phyloP scores from a whole-genome alignment of 2,797 vertebrate genomes.

The Adrianichthys oophorus region DNA sequence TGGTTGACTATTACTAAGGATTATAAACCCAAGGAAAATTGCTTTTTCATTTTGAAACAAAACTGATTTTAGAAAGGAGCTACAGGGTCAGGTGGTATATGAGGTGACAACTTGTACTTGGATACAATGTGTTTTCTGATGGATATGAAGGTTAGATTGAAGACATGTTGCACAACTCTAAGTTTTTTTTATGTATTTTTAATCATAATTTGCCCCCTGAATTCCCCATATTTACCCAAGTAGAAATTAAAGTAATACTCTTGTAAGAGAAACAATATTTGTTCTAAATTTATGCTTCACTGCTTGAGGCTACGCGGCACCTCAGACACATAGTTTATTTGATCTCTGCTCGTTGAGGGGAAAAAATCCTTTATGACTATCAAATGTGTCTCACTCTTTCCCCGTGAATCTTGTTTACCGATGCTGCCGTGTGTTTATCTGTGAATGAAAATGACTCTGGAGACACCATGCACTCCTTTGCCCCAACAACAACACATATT shows the following conservation, averaged over 20 bases:
- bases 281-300: slow-evolving; percentile 80
- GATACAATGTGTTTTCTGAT: slow-evolving; percentile 40
- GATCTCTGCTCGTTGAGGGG: slow-evolving; percentile 79
- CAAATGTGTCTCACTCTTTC: slow-evolving; percentile 81
- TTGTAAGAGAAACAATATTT: slow-evolving; percentile 82
- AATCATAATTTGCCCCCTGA: slow-evolving; percentile 45
- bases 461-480: slow-evolving; percentile 72
- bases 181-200: slow-evolving; percentile 19
- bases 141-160: slow-evolving; percentile 53
- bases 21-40: slow-evolving; percentile 86
- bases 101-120: slow-evolving; percentile 69
- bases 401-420: slow-evolving; percentile 80
- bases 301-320: slow-evolving; percentile 78
- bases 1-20: slow-evolving; percentile 84
- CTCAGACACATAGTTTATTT: slow-evolving; percentile 79
- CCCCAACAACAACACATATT: slow-evolving; percentile 74
- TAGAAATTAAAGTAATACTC: slow-evolving; percentile 84
- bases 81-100: slow-evolving; percentile 77
- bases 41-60: slow-evolving; percentile 84
- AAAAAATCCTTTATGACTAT: slow-evolving; percentile 84
- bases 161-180: slow-evolving; percentile 41
- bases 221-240: slow-evolving; percentile 52
- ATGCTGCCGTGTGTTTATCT: slow-evolving; percentile 78
- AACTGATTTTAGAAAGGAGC: slow-evolving; percentile 79
- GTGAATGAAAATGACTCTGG: slow-evolving; percentile 80